phyloP scores from a whole-genome alignment of 2,888 invertebrate genomes.

The Scaeva pyrastri region DNA sequence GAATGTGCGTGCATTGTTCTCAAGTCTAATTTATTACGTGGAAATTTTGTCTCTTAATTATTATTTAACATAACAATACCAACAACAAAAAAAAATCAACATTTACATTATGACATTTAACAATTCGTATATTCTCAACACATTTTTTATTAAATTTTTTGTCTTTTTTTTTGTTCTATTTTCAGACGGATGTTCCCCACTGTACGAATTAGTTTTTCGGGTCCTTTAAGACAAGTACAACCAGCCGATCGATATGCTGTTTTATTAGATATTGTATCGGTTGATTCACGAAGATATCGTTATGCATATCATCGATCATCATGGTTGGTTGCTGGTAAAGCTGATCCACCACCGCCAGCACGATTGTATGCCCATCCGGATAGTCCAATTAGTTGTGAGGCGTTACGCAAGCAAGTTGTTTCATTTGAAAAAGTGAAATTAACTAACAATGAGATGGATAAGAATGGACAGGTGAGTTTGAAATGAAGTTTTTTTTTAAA shows the following conservation, averaged over 20 bases:
- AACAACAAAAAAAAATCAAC: conserved; percentile 16
- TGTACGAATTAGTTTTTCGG: conserved; percentile 96
- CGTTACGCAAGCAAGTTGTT: conserved; percentile 97
- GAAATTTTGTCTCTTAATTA: conserved; percentile 69
- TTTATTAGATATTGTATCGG: conserved; percentile 97
- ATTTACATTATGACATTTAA: neutral
- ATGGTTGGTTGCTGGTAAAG: conserved; percentile 99
- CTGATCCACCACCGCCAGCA: conserved; percentile 97
- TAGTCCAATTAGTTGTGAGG: conserved; percentile 97
- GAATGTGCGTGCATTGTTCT: conserved; percentile 75
- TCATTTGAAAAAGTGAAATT: conserved; percentile 99
- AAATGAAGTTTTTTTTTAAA: neutral
- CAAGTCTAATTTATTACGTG: conserved; percentile 68
- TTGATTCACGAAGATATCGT: conserved; percentile 97
- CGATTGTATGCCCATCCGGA: conserved; percentile 98
- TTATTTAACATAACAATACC: neutral
- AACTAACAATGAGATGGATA: conserved; percentile 99
- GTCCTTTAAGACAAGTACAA: conserved; percentile 86
- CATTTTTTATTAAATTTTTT: neutral
- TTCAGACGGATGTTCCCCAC: conserved; percentile 99
- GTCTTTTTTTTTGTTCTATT: conserved; percentile 61
- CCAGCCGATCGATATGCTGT: conserved; percentile 95
- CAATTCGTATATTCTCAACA: no score
- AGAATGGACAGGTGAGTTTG: conserved; percentile 94
- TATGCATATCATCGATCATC: conserved; percentile 99